A percentile compares a stretch with the other conserved stretches of the same genome.
phyloP scores from a whole-genome alignment of 2,888 invertebrate genomes.

The Drosophila paramelanica region DNA sequence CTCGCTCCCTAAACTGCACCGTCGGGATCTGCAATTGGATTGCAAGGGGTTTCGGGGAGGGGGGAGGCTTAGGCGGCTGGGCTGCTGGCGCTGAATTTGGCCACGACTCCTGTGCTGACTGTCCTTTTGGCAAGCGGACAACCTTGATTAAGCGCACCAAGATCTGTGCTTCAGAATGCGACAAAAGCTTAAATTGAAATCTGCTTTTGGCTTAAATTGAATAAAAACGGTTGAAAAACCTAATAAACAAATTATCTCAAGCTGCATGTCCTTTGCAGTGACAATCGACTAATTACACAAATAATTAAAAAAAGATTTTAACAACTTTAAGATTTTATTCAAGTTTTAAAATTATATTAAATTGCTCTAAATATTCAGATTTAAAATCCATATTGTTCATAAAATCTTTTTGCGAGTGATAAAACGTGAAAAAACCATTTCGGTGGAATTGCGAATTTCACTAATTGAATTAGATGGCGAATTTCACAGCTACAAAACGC shows the following conservation, averaged over 20 bases:
- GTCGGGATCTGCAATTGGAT: conserved; percentile 41
- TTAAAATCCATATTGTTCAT: neutral
- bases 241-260: neutral
- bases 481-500: conserved; percentile 6
- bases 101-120: conserved; percentile 40
- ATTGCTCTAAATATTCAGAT: neutral
- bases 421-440: conserved; percentile 22
- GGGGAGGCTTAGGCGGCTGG: neutral
- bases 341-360: neutral
- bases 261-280: too few relatives aligned
- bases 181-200: conserved; percentile 39
- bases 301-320: too few relatives aligned
- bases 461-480: conserved; percentile 49
- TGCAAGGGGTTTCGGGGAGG: conserved; percentile 28
- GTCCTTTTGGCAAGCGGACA: conserved; percentile 57
- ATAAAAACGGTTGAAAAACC: conserved; percentile 7
- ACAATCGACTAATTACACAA: too few relatives aligned
- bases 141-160: conserved; percentile 65
- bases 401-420: conserved; percentile 5
- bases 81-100: conserved; percentile 12
- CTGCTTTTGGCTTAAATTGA: conserved; percentile 7
- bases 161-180: conserved; percentile 31
- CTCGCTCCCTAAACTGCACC: conserved; percentile 75
- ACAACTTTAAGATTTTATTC: neutral
- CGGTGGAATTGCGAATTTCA: conserved; percentile 22